Evolutionary conservation across 2,888 invertebrate species (phyloP), one percentile per base, ranked within the genome.

Genomic region (Cyclophora punctaria): DNA sequence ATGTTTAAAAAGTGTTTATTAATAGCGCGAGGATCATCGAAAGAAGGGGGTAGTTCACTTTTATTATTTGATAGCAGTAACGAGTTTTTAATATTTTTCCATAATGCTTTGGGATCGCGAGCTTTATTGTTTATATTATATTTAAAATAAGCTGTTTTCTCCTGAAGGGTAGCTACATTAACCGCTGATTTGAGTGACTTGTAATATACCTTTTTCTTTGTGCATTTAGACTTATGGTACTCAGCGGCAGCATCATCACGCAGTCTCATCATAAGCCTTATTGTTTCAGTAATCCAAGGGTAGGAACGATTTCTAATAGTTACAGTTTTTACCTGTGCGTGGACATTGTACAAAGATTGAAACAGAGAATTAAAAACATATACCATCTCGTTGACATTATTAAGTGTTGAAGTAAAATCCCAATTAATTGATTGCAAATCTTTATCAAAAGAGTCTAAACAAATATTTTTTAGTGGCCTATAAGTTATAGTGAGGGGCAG

Each of bases 181-280:
- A 37, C 37, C 37, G 5, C 5, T 5, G 37, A 37, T 37, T 37
- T 37, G 4, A 37, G 37, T 5, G 37, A 5, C 5, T 37, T 37
- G 37, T 37, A 37, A 37, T 37, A 37, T 5, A 5, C 5, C 5
- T 37, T 37, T 37, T 37, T 37, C 5, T 5, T 5, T 5, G 4
- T 5, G 4, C 4, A 37, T 37, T 5, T 5, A 5, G 37, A 37
- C 4, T 5, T 37, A 37, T 37, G 37, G 5, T 37, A 37, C 5
- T 37, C 37, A 5, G 5, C 37, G 37, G 37, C 4, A 5, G 37
- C 37, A 5, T 37, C 5, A 37, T 46, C 41, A n/a, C 46, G 6
- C 7, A 49, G 41, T 37, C 7, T 34, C 46, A 50, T 50, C 50
- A 50, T 50, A 2, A 50, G 35, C 7, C 42, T 50, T 3, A 49